These are phyloP conservation scores for Vireo griseus DNA, from an alignment of 2,797 vertebrate genomes.

Conservation along the genomic window DNA sequence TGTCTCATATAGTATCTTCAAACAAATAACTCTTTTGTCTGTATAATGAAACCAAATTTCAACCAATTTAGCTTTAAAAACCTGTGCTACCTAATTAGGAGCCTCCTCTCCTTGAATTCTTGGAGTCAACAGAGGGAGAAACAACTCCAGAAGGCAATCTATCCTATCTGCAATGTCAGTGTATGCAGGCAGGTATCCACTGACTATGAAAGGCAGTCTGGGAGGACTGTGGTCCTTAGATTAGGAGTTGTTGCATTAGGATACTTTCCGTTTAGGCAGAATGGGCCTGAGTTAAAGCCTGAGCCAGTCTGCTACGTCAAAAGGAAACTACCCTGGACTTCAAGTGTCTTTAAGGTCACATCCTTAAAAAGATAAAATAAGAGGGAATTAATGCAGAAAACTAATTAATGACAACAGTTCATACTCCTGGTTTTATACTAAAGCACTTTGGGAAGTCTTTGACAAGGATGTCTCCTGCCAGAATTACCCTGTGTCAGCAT, in stretches of 20 bases:
- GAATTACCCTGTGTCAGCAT: accelerated
- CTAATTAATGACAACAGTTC: background rate
- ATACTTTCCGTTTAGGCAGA: background rate
- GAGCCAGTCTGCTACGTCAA: background rate
- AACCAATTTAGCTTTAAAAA: background rate
- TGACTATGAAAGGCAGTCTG: background rate
- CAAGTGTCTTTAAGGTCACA: background rate
- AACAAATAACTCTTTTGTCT: background rate
- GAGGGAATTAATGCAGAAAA: background rate
- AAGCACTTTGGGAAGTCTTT: background rate
- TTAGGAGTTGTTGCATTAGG: background rate
- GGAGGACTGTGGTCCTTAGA: background rate
- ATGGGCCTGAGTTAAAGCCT: background rate
- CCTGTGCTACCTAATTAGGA: background rate
- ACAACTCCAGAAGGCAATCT: background rate
- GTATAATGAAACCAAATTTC: background rate
- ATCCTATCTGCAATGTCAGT: background rate
- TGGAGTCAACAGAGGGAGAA: background rate
- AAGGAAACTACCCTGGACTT: background rate
- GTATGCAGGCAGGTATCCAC: background rate
- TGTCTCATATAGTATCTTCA: background rate
- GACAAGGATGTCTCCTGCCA: background rate
- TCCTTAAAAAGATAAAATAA: background rate
- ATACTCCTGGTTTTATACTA: background rate
- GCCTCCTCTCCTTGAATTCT: background rate